A percentile compares a stretch with the other conserved stretches of the same genome.
Evolutionary conservation across 2,888 invertebrate genomes (phyloP).

Genomic region (Meliscaeva auricollis): DNA sequence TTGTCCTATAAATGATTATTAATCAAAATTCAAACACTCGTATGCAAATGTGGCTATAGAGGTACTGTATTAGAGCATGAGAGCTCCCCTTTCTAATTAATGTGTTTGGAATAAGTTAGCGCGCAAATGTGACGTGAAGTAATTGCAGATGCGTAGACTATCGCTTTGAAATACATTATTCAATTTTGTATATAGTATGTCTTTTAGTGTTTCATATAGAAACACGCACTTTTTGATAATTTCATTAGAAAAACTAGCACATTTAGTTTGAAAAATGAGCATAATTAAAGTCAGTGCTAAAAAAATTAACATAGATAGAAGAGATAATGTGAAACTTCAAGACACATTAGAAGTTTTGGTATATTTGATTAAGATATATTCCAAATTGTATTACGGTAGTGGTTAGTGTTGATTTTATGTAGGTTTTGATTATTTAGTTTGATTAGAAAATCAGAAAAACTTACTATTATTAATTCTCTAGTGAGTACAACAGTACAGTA

Average conservation of each 20-base stretch:
- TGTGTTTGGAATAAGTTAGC: constrained; percentile 68
- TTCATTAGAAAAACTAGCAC: constrained; percentile 60
- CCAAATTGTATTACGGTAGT: background rate
- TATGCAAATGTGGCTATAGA: constrained; percentile 10
- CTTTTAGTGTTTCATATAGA: constrained; percentile 10
- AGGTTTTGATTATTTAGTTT: too few species aligned
- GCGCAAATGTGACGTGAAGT: constrained; percentile 67
- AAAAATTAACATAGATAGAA: constrained; percentile 47
- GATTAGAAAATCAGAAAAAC: too few species aligned
- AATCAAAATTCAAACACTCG: constrained; percentile 48
- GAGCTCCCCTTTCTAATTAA: constrained; percentile 55
- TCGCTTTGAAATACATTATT: constrained; percentile 75
- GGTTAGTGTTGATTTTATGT: too few species aligned
- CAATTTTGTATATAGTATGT: constrained; percentile 68
- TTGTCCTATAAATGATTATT: constrained; percentile 65
- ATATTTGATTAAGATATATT: background rate
- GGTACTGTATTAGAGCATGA: background rate
- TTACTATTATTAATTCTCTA: too few species aligned
- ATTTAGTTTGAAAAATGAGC: constrained; percentile 26
- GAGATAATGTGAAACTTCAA: background rate
- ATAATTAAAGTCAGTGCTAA: constrained; percentile 54
- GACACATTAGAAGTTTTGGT: background rate
- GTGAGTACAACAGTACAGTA: too few species aligned
- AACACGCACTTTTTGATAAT: constrained; percentile 61
- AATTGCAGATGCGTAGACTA: constrained; percentile 75